These are phyloP conservation scores for Keiferia lycopersicella DNA, from an alignment of 2,888 invertebrate species.

Conservation along the genomic window DNA sequence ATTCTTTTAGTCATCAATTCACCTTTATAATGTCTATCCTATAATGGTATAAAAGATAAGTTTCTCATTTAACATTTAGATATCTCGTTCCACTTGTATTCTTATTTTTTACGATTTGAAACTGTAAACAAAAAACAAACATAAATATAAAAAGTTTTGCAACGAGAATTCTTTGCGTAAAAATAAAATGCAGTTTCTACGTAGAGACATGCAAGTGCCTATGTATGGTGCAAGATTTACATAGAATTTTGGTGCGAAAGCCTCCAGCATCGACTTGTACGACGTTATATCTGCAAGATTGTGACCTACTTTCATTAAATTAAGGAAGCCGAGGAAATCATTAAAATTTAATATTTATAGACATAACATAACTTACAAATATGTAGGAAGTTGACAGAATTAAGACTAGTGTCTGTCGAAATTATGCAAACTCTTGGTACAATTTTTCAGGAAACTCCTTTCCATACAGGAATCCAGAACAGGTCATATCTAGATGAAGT, in stretches of 20 bases:
- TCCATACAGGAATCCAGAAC: no score
- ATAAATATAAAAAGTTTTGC: not conserved
- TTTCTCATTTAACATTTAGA: not conserved
- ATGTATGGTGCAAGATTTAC: constrained; percentile 14
- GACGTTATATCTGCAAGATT: not conserved
- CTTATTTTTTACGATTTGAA: not conserved
- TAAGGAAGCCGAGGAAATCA: not conserved
- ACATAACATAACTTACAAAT: not conserved
- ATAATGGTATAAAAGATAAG: no score
- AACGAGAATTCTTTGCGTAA: not conserved
- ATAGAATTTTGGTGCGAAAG: constrained; percentile 12
- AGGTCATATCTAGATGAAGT: no score
- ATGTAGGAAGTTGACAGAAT: no score
- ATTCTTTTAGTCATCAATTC: not conserved
- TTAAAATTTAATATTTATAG: not conserved
- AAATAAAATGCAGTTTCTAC: not conserved
- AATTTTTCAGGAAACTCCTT: no score
- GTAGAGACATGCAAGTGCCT: not conserved
- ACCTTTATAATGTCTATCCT: no score
- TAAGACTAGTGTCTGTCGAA: no score
- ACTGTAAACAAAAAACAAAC: not conserved
- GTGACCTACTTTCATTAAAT: constrained; percentile 13
- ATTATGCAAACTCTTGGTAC: no score
- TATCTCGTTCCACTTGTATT: not conserved
- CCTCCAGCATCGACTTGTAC: constrained; percentile 2